phyloP scores from a whole-genome alignment of 2,888 invertebrate genomes.

The Rhodophaea formosa region DNA sequence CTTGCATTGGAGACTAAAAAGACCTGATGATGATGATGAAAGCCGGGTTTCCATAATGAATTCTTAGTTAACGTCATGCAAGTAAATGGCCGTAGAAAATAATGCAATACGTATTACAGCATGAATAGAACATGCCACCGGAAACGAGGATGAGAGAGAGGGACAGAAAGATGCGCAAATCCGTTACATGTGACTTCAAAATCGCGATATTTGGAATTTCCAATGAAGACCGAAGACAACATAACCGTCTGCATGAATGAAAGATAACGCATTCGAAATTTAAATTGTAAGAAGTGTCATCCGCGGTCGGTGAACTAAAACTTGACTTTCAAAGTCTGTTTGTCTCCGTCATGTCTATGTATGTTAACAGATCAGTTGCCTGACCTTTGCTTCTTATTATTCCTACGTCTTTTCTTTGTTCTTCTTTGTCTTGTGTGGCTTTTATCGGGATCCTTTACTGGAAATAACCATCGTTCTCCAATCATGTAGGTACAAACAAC shows the following conservation, averaged over 20 bases:
- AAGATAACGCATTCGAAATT: conserved; percentile 39
- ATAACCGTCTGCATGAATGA: conserved; percentile 30
- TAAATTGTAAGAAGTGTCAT: conserved; percentile 39
- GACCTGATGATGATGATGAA: no score
- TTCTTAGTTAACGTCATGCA: no score
- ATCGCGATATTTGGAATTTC: conserved; percentile 1
- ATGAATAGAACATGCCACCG: no score
- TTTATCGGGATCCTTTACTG: no score
- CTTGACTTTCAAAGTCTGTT: conserved; percentile 7
- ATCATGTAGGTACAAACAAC: no score
- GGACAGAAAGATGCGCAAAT: not conserved
- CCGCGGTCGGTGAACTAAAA: conserved; percentile 35
- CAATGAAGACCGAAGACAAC: not conserved
- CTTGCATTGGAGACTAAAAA: no score
- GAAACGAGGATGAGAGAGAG: no score
- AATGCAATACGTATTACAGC: no score
- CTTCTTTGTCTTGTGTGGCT: not conserved
- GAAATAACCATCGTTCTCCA: no score
- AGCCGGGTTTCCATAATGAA: no score
- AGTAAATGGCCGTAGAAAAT: no score
- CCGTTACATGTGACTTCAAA: conserved; percentile 1
- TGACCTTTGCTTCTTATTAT: conserved; percentile 4
- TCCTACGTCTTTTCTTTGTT: not conserved
- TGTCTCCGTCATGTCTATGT: not conserved
- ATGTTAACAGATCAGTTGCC: not conserved